Base-by-base conservation (phyloP, 64 coral and sea anemone species). In the Platygyra sinensis region DNA sequence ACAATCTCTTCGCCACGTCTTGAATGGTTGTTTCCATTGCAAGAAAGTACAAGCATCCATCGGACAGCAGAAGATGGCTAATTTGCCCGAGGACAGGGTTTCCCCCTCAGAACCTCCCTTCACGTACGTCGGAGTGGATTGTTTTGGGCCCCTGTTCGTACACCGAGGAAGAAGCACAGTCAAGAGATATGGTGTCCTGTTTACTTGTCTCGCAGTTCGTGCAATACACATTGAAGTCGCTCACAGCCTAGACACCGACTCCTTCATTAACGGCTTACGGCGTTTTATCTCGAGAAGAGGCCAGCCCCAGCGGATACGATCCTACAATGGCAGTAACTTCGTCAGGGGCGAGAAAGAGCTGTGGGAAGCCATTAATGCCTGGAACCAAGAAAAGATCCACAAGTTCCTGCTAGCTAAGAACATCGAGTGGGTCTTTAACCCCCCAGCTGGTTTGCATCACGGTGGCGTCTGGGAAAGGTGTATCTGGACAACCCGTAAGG, bases 241-340 rank as follows among this genome's bases (percentile, higher is more conserved):
- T 17, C 62, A 78, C n/a, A 78, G 1, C 38, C 75, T 78, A 52
- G 75, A 78, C 39, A 78, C 75, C 20, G 63, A 86, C 24, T 86
- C 83, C 20, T 86, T 69, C 63, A 46, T 86, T 10, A 27, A 86
- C 15, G 32, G 64, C 12, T 74, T 74, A 55, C 52, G 69, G 42
- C 50, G 67, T 57, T 87, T 87, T 55, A 74, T 87, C 54, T 69
- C 67, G 49, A 87, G 85, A 74, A 72, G 69, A 52, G 85, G 85
- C 36, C 67, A 87, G 74, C 69, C 85, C 4, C 39, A 59, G 57
- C 67, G 24, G 4, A 87, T 74, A 22, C 67, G 54, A 52, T 87
- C 85, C 30, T 46, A 87, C 28, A 87, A 87, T 74, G 85, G 42
- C 18, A 32, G 85, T 24, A 87, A 87, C 52, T 87, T 87, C 57